Evolutionary conservation across 2,888 invertebrate genomes (phyloP).

Genomic region (Buathra laborator): DNA sequence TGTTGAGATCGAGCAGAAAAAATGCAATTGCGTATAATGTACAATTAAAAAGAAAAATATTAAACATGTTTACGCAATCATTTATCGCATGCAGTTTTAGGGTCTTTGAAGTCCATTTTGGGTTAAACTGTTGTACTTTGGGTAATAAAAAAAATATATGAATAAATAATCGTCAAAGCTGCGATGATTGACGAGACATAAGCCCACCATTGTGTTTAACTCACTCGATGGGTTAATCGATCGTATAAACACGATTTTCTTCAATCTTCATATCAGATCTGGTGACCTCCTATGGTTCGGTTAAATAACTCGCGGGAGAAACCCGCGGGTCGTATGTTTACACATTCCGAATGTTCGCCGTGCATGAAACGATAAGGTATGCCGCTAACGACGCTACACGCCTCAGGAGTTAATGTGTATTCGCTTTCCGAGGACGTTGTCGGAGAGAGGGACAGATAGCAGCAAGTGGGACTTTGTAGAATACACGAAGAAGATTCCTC

Average conservation of each 20-base stretch:
- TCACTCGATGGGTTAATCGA: conserved; percentile 53
- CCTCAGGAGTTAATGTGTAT: conserved; percentile 76
- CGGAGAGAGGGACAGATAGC: conserved; percentile 59
- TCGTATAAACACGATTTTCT: conserved; percentile 51
- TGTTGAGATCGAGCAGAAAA: too few species aligned
- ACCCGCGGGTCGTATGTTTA: conserved; percentile 71
- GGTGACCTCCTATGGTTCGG: conserved; percentile 28
- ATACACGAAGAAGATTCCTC: conserved; percentile 70
- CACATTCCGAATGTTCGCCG: conserved; percentile 78
- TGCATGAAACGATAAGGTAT: conserved; percentile 82
- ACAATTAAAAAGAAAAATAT: too few species aligned
- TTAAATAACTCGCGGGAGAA: conserved; percentile 57
- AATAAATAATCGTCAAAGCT: neutral
- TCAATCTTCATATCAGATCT: conserved; percentile 48
- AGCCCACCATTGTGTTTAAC: neutral
- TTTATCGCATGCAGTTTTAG: neutral
- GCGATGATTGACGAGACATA: neutral
- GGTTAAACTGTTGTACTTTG: neutral
- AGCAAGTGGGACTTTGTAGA: conserved; percentile 36
- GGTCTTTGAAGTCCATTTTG: neutral
- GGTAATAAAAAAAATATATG: neutral
- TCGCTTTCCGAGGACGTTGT: conserved; percentile 66
- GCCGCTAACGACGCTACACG: conserved; percentile 80
- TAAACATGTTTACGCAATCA: too few species aligned
- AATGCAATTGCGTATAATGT: too few species aligned